phyloP scores from a whole-genome alignment of 1,140 invertebrate species.

The Drosophila bocqueti region DNA sequence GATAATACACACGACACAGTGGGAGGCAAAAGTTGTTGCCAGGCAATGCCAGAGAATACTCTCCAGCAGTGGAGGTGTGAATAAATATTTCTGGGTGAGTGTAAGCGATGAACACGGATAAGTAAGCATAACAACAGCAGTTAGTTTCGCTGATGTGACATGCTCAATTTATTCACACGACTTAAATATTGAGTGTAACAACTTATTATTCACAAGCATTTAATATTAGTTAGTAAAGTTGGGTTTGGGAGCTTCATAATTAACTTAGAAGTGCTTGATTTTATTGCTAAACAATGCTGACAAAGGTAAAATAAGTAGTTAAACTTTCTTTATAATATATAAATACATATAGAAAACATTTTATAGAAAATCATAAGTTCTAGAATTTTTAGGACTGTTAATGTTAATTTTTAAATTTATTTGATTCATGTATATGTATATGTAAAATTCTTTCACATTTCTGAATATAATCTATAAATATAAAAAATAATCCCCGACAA shows the following conservation, averaged over 20 bases:
- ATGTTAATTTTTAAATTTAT: no score
- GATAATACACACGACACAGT: constrained; percentile 32
- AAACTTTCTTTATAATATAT: no score
- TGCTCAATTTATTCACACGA: constrained; percentile 39
- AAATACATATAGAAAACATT: no score
- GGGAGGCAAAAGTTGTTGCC: neutral
- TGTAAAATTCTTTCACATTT: no score
- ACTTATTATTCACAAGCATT: constrained; percentile 1
- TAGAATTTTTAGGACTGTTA: no score
- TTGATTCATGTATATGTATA: no score
- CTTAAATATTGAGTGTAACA: constrained; percentile 24
- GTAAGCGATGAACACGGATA: constrained; percentile 40
- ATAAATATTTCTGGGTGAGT: constrained; percentile 8
- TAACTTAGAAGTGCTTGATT: neutral
- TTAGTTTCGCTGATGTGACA: constrained; percentile 41
- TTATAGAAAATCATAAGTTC: no score
- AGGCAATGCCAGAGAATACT: neutral
- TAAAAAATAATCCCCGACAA: no score
- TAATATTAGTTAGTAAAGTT: neutral
- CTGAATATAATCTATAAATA: no score
- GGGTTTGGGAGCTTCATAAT: no score
- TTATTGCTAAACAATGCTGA: neutral
- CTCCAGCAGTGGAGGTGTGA: neutral
- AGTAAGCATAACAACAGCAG: constrained; percentile 38
- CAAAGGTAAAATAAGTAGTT: no score